Percentiles rank a stretch among this genome's conserved stretches.
Evolutionary conservation across 2,888 invertebrate species (phyloP).

Genomic region (Julus scandinavius): DNA sequence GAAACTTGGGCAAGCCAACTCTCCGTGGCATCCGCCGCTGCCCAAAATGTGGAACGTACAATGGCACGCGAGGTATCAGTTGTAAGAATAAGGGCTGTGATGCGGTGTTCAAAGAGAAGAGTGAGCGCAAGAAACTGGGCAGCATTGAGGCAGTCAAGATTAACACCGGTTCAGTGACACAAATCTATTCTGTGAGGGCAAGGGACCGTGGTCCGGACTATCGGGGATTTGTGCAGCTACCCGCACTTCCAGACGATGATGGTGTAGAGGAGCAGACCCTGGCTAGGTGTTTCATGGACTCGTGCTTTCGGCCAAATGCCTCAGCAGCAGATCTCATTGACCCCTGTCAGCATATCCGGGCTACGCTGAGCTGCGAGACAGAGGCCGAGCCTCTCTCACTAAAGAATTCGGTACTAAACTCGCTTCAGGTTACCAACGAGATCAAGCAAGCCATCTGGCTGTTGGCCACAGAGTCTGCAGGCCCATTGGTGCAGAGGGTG

Average conservation of each 20-base stretch:
- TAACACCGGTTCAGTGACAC: constrained; percentile 71
- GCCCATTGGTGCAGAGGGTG: constrained; percentile 76
- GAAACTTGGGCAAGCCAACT: constrained; percentile 74
- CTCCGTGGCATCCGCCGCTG: constrained; percentile 79
- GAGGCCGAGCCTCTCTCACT: constrained; percentile 73
- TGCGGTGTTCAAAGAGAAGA: constrained; percentile 72
- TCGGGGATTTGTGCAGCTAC: constrained; percentile 77
- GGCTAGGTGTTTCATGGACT: constrained; percentile 66
- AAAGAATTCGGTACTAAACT: constrained; percentile 73
- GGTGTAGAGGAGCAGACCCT: constrained; percentile 55
- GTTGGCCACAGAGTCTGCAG: constrained; percentile 71
- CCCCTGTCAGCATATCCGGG: constrained; percentile 74
- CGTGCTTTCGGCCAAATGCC: constrained; percentile 63
- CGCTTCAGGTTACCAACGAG: constrained; percentile 72
- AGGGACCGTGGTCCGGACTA: constrained; percentile 77
- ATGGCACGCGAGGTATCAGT: constrained; percentile 78
- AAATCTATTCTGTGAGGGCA: constrained; percentile 76
- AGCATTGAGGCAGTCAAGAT: constrained; percentile 76
- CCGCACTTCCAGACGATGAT: constrained; percentile 60
- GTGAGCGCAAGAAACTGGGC: constrained; percentile 69
- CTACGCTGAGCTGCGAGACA: constrained; percentile 73
- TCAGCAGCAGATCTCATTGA: constrained; percentile 66
- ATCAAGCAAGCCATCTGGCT: constrained; percentile 73
- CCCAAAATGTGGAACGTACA: constrained; percentile 78
- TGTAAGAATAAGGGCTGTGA: constrained; percentile 79